Conservation (phyloP, 2,888 invertebrate genomes). For the Vannuccia rotundouncinata region DNA sequence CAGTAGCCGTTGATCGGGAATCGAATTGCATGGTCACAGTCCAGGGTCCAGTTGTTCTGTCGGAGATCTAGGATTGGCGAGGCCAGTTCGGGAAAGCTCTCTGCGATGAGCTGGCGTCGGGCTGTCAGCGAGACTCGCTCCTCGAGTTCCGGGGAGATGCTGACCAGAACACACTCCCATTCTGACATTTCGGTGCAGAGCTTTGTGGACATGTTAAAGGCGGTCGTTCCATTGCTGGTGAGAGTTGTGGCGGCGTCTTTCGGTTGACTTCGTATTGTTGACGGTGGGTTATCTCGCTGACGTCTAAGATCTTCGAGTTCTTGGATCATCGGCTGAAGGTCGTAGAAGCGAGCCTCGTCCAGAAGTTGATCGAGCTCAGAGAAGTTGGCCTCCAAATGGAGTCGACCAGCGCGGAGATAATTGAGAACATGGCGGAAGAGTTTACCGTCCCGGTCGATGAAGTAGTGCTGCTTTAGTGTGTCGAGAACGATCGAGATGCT, state of each 20-base stretch:
- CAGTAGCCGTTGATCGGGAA: constrained; percentile 81
- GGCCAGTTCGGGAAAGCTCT: constrained; percentile 62
- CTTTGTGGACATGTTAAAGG: background rate
- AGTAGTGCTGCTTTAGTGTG: constrained; percentile 92
- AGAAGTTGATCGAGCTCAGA: constrained; percentile 75
- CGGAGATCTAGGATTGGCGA: constrained; percentile 71
- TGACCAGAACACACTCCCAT: constrained; percentile 72
- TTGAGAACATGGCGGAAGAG: constrained; percentile 96
- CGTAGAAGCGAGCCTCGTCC: constrained; percentile 84
- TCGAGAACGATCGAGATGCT: constrained; percentile 89
- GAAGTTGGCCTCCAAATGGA: constrained; percentile 79
- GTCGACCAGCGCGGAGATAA: constrained; percentile 81
- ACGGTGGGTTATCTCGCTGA: background rate
- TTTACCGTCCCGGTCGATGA: constrained; percentile 93
- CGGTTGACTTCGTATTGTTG: background rate
- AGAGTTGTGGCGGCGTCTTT: constrained; percentile 20
- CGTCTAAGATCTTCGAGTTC: constrained; percentile 40
- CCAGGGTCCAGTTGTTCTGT: constrained; percentile 73
- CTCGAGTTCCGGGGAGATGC: constrained; percentile 72
- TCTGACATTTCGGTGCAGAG: background rate
- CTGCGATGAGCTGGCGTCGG: constrained; percentile 65
- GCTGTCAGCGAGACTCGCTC: constrained; percentile 75
- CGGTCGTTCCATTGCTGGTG: background rate
- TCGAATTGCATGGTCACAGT: constrained; percentile 72
- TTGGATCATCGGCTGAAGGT: constrained; percentile 62